A percentile compares a stretch with the other conserved stretches of the same genome.
phyloP scores from a whole-genome alignment of 2,113 vertebrate genomes.

The Cyanoderma ruficeps region DNA sequence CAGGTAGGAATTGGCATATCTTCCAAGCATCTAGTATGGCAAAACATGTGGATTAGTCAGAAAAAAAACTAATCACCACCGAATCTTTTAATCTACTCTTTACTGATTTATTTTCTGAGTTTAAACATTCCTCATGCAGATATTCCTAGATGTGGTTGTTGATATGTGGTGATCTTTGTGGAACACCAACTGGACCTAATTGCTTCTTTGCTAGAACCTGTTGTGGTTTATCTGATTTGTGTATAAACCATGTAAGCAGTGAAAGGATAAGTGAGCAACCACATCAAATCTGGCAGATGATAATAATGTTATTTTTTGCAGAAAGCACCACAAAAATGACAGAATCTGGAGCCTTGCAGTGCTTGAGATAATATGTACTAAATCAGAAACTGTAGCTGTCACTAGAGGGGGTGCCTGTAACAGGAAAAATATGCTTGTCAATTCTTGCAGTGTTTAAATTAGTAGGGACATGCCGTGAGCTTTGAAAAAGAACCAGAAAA shows the following conservation, averaged over 20 bases:
- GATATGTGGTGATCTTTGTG: neutral
- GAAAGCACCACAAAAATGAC: neutral
- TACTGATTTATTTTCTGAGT: neutral
- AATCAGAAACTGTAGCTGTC: neutral
- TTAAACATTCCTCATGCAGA: neutral
- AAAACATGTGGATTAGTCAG: neutral
- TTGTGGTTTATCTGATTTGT: neutral
- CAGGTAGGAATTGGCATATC: neutral
- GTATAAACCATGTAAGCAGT: neutral
- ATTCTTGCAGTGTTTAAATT: neutral
- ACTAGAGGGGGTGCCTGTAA: slow-evolving; percentile 12
- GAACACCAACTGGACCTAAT: neutral
- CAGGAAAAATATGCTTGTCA: neutral
- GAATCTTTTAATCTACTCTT: neutral
- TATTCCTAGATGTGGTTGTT: neutral
- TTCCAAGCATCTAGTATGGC: neutral
- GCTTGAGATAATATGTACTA: neutral
- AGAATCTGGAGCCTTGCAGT: neutral
- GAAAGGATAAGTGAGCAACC: neutral
- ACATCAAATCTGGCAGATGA: neutral
- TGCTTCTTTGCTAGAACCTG: neutral
- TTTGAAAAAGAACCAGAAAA: neutral
- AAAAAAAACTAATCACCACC: rapidly evolving
- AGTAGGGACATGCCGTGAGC: neutral
- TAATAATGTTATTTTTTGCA: neutral